Base-by-base conservation (phyloP, 2,113 vertebrate genomes). In the Apaloderma vittatum region DNA sequence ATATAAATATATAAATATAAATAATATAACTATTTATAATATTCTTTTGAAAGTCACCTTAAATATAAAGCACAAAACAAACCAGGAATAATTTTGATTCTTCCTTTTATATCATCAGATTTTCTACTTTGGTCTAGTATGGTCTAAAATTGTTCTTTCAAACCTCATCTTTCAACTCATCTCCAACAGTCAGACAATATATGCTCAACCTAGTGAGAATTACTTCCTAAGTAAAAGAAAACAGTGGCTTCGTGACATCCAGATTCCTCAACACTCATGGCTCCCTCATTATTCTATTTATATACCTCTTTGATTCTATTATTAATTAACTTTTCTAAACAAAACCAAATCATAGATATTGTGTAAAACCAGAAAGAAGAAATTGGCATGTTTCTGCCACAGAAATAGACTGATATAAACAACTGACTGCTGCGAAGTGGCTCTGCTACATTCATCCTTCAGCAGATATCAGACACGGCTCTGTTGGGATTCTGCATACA, bases 151-250 rank as follows among this genome's bases (percentile, higher is more conserved):
- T 83, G 9, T 65, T 79, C 29, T 86, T 82, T 93, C 70, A 80
- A 70, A 85, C 37, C 21, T 79, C 54, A 78, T 87, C 52, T 87
- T 81, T 90, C 78, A 90, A 51, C 46, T 66, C 45, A 43, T 67
- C 46, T 78, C n/a, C 49, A 68, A 13, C 34, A 66, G 24, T 48
- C 68, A 54, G 37, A 58, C 23, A 57, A 51, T 73, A 49, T 61
- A 73, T 40, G 26, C 23, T 83, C 66, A 76, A 23, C 14, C n/a
- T 80, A 77, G 88, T 54, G 48, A 92, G 86, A 95, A 80, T 65
- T 2, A 62, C 34, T 92, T 93, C 81, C 67, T 73, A 90, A 68
- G 36, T 46, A 76, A 73, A 95, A 87, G 57, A 89, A 94, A 94
- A 88, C 62, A 90, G 37, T 73, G 74, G 8, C 12, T 80, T 17